Evolutionary conservation across 1,140 invertebrate genomes (phyloP), one percentile per base, ranked within the genome.

Genomic region (Psix sp.): DNA sequence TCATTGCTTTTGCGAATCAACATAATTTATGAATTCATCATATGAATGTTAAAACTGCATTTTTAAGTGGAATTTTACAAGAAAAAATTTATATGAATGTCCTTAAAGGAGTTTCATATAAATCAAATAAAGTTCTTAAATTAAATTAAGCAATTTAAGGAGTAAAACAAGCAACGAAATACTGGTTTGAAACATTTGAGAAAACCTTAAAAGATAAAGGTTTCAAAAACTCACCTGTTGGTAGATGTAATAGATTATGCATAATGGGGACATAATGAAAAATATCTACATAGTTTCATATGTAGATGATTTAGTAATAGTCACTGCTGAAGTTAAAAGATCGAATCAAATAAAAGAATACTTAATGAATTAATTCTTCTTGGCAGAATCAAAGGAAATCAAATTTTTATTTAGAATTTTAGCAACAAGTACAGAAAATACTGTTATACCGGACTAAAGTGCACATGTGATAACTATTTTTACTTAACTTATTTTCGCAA

Each of bases 101-200:
- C 0, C 46, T 21, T n/a, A n/a, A 73, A 16, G 48, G 46, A 16
- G 5, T 54, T 14, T 15, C 13, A 13, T 1, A 7, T 46, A 33
- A 3, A 3, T 3, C 2, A 10, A 29, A 59, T 57, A 2, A 29
- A 29, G 66, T 70, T 1, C 62, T 57, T 11, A 72, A 42, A 51
- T 35, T 84, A 2, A 66, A 77, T 2, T 80, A 79, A 68, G 57
- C 70, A n/a, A 10, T 84, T 0, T 84, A 86, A 60, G 79, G 77
- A 0, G 60, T 85, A 1, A 79, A 82, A 45, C 57, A 73, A 39
- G 36, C 52, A 6, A 45, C 48, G 3, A 42, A 42, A 13, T 68
- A 42, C 24, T 77, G 65, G 63, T 29, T 29, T 29, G 6, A 29
- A 29, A 29, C 26, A 1, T 29, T 29, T 29, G 26, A 29, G n/a